Percentiles rank a stretch among this genome's conserved stretches.
phyloP scores from a whole-genome alignment of 2,113 vertebrate species.

The Canis aureus region DNA sequence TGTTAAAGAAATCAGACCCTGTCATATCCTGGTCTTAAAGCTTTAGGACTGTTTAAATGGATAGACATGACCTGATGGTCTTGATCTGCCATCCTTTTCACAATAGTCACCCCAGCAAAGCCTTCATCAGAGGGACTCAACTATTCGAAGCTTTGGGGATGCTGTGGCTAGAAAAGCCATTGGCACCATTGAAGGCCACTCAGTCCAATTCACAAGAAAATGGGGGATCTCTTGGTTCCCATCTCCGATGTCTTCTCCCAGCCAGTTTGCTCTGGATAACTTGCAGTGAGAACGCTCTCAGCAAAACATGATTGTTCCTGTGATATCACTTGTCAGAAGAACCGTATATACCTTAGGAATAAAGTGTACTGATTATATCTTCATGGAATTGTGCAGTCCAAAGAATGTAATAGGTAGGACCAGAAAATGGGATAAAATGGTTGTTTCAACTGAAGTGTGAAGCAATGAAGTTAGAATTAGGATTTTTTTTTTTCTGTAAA shows the following conservation, averaged over 20 bases:
- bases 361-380: not conserved
- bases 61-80: not conserved
- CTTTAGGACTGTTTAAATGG: not conserved
- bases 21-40: not conserved
- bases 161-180: not conserved
- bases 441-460: slow-evolving; percentile 4
- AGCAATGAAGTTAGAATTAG: slow-evolving; percentile 33
- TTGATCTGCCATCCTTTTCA: not conserved
- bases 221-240: not conserved
- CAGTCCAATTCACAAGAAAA: slow-evolving; percentile 26
- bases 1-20: not conserved
- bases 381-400: not conserved
- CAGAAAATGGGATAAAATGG: slow-evolving; percentile 17
- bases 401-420: not conserved
- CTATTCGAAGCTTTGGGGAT: slow-evolving; percentile 14
- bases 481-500: not conserved
- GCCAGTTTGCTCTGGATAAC: not conserved
- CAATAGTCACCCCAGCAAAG: not conserved
- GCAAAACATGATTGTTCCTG: not conserved
- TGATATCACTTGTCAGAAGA: slow-evolving; percentile 4
- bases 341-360: not conserved
- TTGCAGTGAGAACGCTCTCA: slow-evolving; percentile 16
- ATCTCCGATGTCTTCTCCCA: not conserved
- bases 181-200: not conserved
- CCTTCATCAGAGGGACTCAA: slow-evolving; percentile 3